These are phyloP conservation scores for Drosophila arizonae DNA, from an alignment of 1,140 invertebrate genomes.

Conservation along the genomic window DNA sequence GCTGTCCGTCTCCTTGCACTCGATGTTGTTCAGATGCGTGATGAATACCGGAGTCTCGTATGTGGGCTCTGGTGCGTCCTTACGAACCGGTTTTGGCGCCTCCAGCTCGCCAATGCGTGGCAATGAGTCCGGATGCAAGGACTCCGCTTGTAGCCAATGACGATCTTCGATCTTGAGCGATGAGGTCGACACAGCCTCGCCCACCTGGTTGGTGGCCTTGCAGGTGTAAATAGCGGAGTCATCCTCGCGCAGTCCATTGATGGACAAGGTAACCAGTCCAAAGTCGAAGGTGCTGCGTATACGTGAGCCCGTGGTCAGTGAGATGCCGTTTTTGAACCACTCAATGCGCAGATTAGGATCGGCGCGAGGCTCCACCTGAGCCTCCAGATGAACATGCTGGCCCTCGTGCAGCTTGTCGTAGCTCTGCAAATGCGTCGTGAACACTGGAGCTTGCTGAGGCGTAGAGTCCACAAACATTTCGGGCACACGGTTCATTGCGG, in stretches of 20 bases:
- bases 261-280: conserved; percentile 95
- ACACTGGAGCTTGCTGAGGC: conserved; percentile 93
- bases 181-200: conserved; percentile 95
- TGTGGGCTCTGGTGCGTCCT: conserved; percentile 88
- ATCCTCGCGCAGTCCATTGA: conserved; percentile 92
- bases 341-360: conserved; percentile 96
- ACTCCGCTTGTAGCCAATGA: conserved; percentile 93
- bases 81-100: conserved; percentile 86
- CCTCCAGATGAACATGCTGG: conserved; percentile 96
- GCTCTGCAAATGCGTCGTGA: conserved; percentile 94
- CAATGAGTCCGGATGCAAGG: conserved; percentile 95
- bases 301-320: conserved; percentile 91
- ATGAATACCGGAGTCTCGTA: conserved; percentile 95
- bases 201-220: conserved; percentile 94
- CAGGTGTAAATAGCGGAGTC: conserved; percentile 98
- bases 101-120: conserved; percentile 94
- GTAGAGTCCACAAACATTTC: conserved; percentile 92
- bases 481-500: conserved; percentile 93
- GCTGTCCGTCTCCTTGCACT: conserved; percentile 94
- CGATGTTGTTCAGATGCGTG: conserved; percentile 94
- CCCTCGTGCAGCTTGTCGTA: conserved; percentile 94
- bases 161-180: conserved; percentile 94
- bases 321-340: conserved; percentile 97
- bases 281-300: conserved; percentile 96
- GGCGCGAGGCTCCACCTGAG: conserved; percentile 96